phyloP scores from a whole-genome alignment of 2,888 invertebrate species.

The Andricus curvator region DNA sequence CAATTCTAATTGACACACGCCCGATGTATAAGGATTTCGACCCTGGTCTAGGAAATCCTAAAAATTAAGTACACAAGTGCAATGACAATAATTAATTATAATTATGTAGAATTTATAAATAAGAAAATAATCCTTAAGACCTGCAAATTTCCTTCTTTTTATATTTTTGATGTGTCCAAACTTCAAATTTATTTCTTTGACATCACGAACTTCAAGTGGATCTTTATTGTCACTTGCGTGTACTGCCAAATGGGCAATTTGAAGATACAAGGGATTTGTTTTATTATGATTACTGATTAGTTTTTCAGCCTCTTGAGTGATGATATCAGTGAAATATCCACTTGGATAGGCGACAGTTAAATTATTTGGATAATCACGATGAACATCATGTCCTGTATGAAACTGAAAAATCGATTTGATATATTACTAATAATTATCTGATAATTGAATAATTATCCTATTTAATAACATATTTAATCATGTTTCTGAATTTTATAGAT shows the following conservation, averaged over 20 bases:
- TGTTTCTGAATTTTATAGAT: not conserved
- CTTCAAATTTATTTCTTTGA: slow-evolving; percentile 82
- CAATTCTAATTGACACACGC: too few relatives aligned
- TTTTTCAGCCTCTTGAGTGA: slow-evolving; percentile 83
- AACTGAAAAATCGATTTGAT: slow-evolving; percentile 18
- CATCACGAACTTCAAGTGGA: slow-evolving; percentile 84
- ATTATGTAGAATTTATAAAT: not conserved
- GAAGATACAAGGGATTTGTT: slow-evolving; percentile 86
- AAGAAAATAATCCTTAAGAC: slow-evolving; percentile 75
- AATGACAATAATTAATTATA: not conserved
- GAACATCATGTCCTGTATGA: slow-evolving; percentile 77
- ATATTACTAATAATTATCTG: not conserved
- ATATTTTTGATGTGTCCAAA: slow-evolving; percentile 85
- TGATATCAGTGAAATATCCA: slow-evolving; percentile 86
- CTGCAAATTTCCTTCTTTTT: slow-evolving; percentile 86
- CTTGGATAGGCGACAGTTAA: slow-evolving; percentile 74
- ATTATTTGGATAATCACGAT: slow-evolving; percentile 73
- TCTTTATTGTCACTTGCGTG: slow-evolving; percentile 87
- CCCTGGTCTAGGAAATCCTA: too few relatives aligned
- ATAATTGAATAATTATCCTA: not conserved
- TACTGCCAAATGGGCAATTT: slow-evolving; percentile 89
- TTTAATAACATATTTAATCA: not conserved
- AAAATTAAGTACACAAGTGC: too few relatives aligned
- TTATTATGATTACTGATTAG: slow-evolving; percentile 82
- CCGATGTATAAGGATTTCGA: too few relatives aligned